Percentiles rank a stretch among this genome's conserved stretches.
phyloP scores from a whole-genome alignment of 2,888 invertebrate species.

The Pandemis heparana region DNA sequence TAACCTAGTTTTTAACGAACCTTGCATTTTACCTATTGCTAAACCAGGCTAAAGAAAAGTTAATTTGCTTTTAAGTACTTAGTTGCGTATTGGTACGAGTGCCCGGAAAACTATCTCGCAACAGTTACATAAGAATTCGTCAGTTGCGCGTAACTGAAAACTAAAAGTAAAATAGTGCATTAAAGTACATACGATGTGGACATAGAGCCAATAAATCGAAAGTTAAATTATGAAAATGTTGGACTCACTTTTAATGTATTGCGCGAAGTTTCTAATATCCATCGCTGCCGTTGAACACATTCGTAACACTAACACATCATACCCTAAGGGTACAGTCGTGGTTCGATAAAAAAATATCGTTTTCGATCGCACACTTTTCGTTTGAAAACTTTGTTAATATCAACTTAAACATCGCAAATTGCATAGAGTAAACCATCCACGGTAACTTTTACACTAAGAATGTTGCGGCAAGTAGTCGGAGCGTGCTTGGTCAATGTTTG shows the following conservation, averaged over 20 bases:
- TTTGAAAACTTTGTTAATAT: conserved; percentile 64
- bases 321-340: conserved; percentile 59
- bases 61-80: conserved; percentile 12
- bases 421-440: conserved; percentile 84
- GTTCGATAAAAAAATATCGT: conserved; percentile 58
- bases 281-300: conserved; percentile 60
- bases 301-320: conserved; percentile 67
- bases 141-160: conserved; percentile 19
- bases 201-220: conserved; percentile 44
- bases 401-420: conserved; percentile 82
- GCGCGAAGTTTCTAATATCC: conserved; percentile 66
- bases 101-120: conserved; percentile 24
- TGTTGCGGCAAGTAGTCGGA: conserved; percentile 82
- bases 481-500: conserved; percentile 81
- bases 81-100: neutral
- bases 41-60: neutral
- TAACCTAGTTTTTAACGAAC: neutral
- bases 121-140: conserved; percentile 32
- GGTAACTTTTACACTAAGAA: conserved; percentile 85
- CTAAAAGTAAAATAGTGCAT: neutral
- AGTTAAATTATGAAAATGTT: conserved; percentile 51
- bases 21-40: neutral
- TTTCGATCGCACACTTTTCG: conserved; percentile 74
- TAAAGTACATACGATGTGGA: neutral
- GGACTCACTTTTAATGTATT: conserved; percentile 75